These are phyloP conservation scores for Rotaria magnacalcarata DNA, from an alignment of 2,888 invertebrate species.

Conservation along the genomic window DNA sequence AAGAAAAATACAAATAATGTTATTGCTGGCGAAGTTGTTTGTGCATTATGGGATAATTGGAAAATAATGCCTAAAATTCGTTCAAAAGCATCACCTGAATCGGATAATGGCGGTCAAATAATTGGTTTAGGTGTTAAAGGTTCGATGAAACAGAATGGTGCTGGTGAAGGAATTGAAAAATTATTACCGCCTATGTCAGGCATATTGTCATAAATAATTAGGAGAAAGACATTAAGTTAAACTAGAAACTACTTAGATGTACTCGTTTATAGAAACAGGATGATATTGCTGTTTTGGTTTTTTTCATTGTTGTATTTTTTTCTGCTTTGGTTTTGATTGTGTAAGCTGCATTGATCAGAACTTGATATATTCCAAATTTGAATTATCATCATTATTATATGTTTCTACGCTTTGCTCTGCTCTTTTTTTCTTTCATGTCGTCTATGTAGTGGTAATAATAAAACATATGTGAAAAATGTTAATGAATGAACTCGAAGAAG, in stretches of 20 bases:
- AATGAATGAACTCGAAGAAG: not conserved
- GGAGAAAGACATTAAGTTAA: not conserved
- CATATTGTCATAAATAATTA: not conserved
- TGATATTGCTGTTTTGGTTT: not conserved
- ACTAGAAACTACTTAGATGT: not conserved
- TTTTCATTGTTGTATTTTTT: not conserved
- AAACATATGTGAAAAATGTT: not conserved
- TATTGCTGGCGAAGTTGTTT: conserved; percentile 45
- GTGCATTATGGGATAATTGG: conserved; percentile 45
- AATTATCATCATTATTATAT: not conserved
- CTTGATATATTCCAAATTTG: not conserved
- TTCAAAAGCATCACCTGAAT: conserved; percentile 25
- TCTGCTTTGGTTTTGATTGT: not conserved
- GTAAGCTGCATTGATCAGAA: not conserved
- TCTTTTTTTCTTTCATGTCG: not conserved
- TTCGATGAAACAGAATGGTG: not conserved
- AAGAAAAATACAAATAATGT: conserved; percentile 46
- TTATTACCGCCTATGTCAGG: not conserved
- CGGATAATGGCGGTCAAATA: not conserved
- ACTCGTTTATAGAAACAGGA: not conserved
- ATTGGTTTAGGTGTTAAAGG: conserved; percentile 21
- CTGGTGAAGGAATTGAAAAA: conserved; percentile 8
- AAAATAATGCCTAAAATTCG: conserved; percentile 10
- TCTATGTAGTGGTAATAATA: not conserved
- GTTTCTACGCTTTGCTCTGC: not conserved